These are phyloP conservation scores for Drosophila pegasa DNA, from an alignment of 2,888 invertebrate genomes.

Conservation along the genomic window DNA sequence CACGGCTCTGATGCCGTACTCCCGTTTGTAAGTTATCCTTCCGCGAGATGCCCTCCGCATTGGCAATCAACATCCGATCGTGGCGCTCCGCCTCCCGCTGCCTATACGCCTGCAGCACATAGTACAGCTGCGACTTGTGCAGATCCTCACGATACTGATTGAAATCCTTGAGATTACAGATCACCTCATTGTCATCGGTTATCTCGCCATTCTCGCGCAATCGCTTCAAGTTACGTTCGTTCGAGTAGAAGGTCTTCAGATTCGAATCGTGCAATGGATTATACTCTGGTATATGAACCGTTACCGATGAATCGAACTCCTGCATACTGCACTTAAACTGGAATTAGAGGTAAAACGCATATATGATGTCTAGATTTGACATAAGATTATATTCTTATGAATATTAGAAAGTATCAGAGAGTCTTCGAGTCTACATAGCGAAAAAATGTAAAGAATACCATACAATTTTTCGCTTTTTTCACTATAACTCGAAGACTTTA, in stretches of 20 bases:
- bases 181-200: slow-evolving; percentile 87
- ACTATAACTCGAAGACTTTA: neutral
- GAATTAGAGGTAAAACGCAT: neutral
- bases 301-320: slow-evolving; percentile 80
- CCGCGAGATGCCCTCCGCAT: slow-evolving; percentile 82
- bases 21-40: slow-evolving; percentile 69
- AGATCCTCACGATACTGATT: slow-evolving; percentile 88
- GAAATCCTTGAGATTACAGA: slow-evolving; percentile 88
- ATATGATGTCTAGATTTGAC: too few species aligned
- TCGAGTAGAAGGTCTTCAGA: slow-evolving; percentile 86
- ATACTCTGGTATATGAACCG: slow-evolving; percentile 85
- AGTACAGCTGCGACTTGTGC: slow-evolving; percentile 86
- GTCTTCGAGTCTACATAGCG: too few species aligned
- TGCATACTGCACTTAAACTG: slow-evolving; percentile 75
- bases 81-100: slow-evolving; percentile 75
- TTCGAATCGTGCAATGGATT: slow-evolving; percentile 87
- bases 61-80: slow-evolving; percentile 77
- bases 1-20: slow-evolving; percentile 61
- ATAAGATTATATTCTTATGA: too few species aligned
- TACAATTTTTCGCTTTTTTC: too few species aligned
- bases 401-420: too few species aligned
- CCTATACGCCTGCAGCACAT: slow-evolving; percentile 84
- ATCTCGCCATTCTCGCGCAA: slow-evolving; percentile 86
- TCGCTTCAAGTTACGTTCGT: slow-evolving; percentile 83
- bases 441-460: too few species aligned